Evolutionary conservation across 2,113 vertebrate genomes (phyloP).

Genomic region (Rafetus swinhoei): DNA sequence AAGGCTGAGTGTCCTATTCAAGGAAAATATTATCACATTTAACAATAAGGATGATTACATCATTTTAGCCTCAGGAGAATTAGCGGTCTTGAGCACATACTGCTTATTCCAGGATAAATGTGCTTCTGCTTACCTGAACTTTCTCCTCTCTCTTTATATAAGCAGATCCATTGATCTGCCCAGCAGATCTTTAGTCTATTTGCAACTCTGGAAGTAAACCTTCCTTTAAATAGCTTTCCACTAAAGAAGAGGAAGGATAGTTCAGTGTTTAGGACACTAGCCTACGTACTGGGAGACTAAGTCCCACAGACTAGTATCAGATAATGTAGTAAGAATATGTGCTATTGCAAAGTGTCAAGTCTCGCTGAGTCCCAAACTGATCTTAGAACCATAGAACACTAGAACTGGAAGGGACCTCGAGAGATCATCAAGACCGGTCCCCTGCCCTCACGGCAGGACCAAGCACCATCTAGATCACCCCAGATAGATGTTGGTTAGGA

Average conservation of each 20-base stretch:
- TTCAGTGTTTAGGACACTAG: background rate
- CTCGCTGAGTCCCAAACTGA: background rate
- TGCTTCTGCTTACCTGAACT: background rate
- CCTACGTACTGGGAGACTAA: background rate
- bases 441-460: too few relatives aligned
- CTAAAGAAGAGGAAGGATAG: background rate
- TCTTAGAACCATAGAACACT: background rate
- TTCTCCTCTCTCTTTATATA: background rate
- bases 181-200: background rate
- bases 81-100: background rate
- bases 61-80: background rate
- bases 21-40: background rate
- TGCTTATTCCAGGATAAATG: background rate
- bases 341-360: background rate
- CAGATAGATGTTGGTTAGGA: too few relatives aligned
- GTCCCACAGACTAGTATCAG: background rate
- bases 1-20: background rate
- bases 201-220: background rate
- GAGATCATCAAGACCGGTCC: too few relatives aligned
- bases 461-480: too few relatives aligned
- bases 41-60: background rate
- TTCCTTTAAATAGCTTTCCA: background rate
- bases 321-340: background rate
- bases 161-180: background rate
- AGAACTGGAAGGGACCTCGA: too few relatives aligned